Evolutionary conservation across 1,140 invertebrate species (phyloP), one percentile per base, ranked within the genome.

Genomic region (Hycleus cichorii): DNA sequence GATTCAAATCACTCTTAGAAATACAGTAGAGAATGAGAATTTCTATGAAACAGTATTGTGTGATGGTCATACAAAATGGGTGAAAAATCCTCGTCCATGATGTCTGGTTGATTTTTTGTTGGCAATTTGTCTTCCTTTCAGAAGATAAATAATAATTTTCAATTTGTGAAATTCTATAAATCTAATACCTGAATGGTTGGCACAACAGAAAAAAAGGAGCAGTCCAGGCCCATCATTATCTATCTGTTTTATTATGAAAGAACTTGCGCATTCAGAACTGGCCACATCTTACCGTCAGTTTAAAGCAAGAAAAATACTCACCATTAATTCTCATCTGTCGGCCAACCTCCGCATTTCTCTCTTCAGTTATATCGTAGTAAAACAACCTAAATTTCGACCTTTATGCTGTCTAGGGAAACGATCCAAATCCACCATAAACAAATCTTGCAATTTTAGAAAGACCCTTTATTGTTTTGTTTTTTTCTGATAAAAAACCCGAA

Each of bases 311-410:
- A 68, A 66, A 68, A 68, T 68, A 58, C 59, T 57, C 64, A 38
- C 55, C 66, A 68, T 68, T 68, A 68, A 68, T 68, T 66, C 60
- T 68, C 66, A 68, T 68, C 66, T 66, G 66, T 68, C 66, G 27
- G 47, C 40, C 48, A 53, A 46, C 26, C 47, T 59, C 44, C 46
- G 18, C 9, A n/a, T 42, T 42, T 11, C 4, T 11, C 18, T 18
- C 40, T n/a, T 42, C 10, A 9, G 11, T 5, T 10, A 42, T 10
- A 11, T 42, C 3, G 40, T 42, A 11, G 40, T 4, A 11, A 42
- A 10, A 6, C 39, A 39, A 6, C 40, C 40, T 42, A 42, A 32
- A 32, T 32, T 32, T 32, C 4, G 32, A 32, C 32, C 32, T 32
- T 3, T 32, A 32, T 32, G 18, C 18, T 18, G 32, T 32, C 32